Conservation (phyloP, 2,113 vertebrate genomes). For the Salvelinus alpinus region DNA sequence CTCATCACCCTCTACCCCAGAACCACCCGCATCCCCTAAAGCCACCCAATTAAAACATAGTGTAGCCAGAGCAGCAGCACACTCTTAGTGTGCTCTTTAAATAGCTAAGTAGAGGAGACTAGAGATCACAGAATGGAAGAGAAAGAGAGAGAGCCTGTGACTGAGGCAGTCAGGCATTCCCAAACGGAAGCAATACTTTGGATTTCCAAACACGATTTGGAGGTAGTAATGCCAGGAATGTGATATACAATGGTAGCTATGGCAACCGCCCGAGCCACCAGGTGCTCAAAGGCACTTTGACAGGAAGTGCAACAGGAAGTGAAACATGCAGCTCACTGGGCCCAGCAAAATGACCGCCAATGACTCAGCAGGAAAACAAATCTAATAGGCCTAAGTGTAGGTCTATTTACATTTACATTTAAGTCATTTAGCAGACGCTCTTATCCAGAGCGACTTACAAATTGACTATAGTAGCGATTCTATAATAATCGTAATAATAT, state of each 20-base stretch:
- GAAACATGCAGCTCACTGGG: conserved; percentile 16
- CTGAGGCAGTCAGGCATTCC: conserved; percentile 68
- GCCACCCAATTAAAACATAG: conserved; percentile 49
- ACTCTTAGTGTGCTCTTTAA: conserved; percentile 62
- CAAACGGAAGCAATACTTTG: conserved; percentile 61
- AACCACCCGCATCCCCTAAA: conserved; percentile 33
- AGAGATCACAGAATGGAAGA: conserved; percentile 55
- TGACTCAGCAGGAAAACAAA: conserved; percentile 55
- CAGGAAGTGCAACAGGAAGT: conserved; percentile 58
- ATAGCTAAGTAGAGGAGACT: conserved; percentile 66
- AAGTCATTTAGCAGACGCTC: too few relatives aligned
- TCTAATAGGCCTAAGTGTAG: neutral
- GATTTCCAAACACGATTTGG: conserved; percentile 57
- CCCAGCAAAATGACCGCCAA: conserved; percentile 56
- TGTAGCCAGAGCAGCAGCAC: conserved; percentile 45
- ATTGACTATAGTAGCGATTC: neutral
- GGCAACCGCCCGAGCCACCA: conserved; percentile 45
- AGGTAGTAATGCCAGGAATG: conserved; percentile 68
- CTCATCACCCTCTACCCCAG: conserved; percentile 10
- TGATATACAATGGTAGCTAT: conserved; percentile 50
- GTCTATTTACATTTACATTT: too few relatives aligned
- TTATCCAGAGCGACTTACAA: too few relatives aligned
- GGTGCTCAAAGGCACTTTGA: conserved; percentile 42
- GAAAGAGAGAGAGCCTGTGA: conserved; percentile 33
- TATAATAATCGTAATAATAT: too few relatives aligned